Evolutionary conservation across 2,113 vertebrate species (phyloP).

Genomic region (Oenanthe oenanthe): DNA sequence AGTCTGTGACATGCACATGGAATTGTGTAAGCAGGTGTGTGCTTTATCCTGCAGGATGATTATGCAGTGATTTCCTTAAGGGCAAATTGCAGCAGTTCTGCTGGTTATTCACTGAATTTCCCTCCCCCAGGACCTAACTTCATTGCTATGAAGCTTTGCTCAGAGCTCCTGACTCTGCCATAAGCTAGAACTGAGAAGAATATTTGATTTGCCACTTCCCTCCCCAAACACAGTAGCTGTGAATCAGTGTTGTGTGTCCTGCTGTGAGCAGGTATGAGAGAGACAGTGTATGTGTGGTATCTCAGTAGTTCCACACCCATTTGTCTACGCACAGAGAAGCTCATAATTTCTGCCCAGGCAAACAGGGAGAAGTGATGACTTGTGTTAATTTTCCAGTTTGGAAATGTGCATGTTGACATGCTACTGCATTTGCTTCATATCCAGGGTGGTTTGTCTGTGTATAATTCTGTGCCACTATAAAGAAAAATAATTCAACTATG

Average conservation of each 20-base stretch:
- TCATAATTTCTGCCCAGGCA: not conserved
- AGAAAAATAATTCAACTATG: not conserved
- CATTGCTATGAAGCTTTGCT: not conserved
- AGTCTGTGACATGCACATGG: not conserved
- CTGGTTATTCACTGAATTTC: not conserved
- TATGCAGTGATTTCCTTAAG: not conserved
- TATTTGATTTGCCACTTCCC: not conserved
- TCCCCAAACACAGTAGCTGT: accelerated
- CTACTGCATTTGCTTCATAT: not conserved
- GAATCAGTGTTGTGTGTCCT: not conserved
- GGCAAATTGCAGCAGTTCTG: not conserved
- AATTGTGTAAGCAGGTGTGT: not conserved
- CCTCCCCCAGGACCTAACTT: not conserved
- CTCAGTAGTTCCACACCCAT: not conserved
- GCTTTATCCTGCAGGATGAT: not conserved
- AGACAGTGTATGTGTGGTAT: not conserved
- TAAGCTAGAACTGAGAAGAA: not conserved
- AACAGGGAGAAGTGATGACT: slow-evolving; percentile 16
- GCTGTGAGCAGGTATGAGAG: not conserved
- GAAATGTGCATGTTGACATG: not conserved
- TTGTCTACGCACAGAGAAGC: not conserved
- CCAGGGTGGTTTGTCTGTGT: not conserved
- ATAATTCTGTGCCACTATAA: not conserved
- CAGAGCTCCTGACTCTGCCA: not conserved
- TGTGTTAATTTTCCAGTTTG: slow-evolving; percentile 28